These are phyloP conservation scores for Ectropis grisescens DNA, from an alignment of 1,140 invertebrate species.

Conservation along the genomic window DNA sequence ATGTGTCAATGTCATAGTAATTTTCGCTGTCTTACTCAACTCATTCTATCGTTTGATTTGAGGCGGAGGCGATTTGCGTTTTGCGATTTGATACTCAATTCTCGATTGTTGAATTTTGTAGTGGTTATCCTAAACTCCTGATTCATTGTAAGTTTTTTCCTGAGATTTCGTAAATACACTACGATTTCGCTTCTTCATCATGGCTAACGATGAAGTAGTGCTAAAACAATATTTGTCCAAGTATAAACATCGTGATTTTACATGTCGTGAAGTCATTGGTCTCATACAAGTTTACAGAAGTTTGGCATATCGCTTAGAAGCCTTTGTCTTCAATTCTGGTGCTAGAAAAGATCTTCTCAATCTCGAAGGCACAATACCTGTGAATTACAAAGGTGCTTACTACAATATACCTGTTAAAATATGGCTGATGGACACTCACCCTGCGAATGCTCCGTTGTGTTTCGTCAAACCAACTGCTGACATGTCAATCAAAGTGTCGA, in stretches of 20 bases:
- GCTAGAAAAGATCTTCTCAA: conserved; percentile 84
- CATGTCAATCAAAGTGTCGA: conserved; percentile 96
- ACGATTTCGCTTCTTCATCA: too few relatives aligned
- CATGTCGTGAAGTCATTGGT: conserved; percentile 80
- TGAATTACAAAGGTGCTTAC: conserved; percentile 87
- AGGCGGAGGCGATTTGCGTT: too few relatives aligned
- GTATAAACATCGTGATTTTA: conserved; percentile 84
- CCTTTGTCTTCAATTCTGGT: conserved; percentile 92
- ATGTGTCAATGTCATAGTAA: too few relatives aligned
- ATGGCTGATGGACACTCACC: conserved; percentile 97
- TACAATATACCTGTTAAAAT: conserved; percentile 98
- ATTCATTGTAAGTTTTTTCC: too few relatives aligned
- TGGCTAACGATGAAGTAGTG: conserved; percentile 65
- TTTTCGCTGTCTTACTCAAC: too few relatives aligned
- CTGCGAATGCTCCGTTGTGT: conserved; percentile 96
- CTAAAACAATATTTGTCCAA: conserved; percentile 71
- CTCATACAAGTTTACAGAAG: conserved; percentile 81
- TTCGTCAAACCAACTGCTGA: conserved; percentile 95
- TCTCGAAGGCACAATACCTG: conserved; percentile 93
- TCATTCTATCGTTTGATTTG: too few relatives aligned
- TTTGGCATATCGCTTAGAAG: conserved; percentile 70
- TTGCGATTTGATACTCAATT: too few relatives aligned
- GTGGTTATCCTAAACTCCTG: too few relatives aligned
- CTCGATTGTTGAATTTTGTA: too few relatives aligned
- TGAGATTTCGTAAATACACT: too few relatives aligned